These are phyloP conservation scores for Erebia ligea DNA, from an alignment of 2,888 invertebrate genomes.

Conservation along the genomic window DNA sequence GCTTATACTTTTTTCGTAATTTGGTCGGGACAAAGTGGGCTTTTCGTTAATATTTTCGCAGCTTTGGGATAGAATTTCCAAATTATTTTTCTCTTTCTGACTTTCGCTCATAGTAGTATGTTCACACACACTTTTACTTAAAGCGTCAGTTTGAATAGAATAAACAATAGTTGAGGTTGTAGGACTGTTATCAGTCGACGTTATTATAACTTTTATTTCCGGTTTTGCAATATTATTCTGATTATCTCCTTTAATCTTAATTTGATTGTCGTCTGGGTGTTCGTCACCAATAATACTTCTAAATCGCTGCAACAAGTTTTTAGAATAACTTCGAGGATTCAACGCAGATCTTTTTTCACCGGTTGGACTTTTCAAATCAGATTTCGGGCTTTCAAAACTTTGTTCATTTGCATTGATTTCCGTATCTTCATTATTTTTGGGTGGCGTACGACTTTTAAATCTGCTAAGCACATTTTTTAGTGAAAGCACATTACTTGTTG, in stretches of 20 bases:
- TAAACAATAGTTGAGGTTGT: conserved; percentile 61
- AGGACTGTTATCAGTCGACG: conserved; percentile 64
- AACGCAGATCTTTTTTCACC: conserved; percentile 70
- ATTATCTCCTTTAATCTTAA: conserved; percentile 51
- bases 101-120: conserved; percentile 65
- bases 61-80: conserved; percentile 69
- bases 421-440: conserved; percentile 63
- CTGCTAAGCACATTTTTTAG: conserved; percentile 83
- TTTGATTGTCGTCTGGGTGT: conserved; percentile 67
- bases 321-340: conserved; percentile 76
- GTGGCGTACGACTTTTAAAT: conserved; percentile 74
- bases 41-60: conserved; percentile 69
- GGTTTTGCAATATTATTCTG: conserved; percentile 53
- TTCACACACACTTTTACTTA: conserved; percentile 74
- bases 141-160: conserved; percentile 54
- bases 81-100: conserved; percentile 68
- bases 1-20: conserved; percentile 69
- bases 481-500: conserved; percentile 80
- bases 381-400: conserved; percentile 62
- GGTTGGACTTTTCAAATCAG: conserved; percentile 69
- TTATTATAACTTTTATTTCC: conserved; percentile 71
- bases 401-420: conserved; percentile 75
- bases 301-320: conserved; percentile 76
- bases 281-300: conserved; percentile 80
- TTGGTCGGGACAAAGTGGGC: conserved; percentile 52